Conservation (phyloP, 2,888 invertebrate genomes). For the Xanthorhoe spadicearia region DNA sequence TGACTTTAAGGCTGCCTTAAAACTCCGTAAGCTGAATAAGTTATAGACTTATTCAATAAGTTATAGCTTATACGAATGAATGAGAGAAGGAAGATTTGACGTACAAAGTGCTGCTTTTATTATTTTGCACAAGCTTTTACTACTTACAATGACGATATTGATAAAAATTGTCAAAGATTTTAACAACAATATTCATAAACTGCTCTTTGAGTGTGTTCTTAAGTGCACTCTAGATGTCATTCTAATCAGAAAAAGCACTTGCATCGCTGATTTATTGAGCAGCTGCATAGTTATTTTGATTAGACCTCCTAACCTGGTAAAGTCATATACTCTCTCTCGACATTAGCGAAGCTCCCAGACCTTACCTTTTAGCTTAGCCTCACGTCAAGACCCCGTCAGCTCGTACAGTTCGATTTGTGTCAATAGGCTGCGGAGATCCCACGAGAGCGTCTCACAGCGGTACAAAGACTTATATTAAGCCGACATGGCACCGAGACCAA, state of each 20-base stretch:
- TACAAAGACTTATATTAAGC: slow-evolving; percentile 8
- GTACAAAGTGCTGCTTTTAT: background rate
- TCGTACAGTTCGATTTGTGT: slow-evolving; percentile 50
- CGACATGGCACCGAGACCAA: slow-evolving; percentile 12
- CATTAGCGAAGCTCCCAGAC: slow-evolving; percentile 11
- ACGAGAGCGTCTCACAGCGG: slow-evolving; percentile 26
- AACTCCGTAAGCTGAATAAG: too few species aligned
- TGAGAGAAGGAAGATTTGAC: background rate
- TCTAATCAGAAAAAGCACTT: slow-evolving; percentile 14
- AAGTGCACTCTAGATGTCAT: slow-evolving; percentile 8
- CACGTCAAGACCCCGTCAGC: slow-evolving; percentile 28
- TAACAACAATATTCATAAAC: slow-evolving; percentile 11
- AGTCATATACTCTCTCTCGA: background rate
- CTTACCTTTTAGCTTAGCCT: slow-evolving; percentile 18
- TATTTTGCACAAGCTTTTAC: background rate
- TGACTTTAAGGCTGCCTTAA: too few species aligned
- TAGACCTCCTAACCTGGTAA: background rate
- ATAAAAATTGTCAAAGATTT: background rate
- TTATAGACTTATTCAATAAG: too few species aligned
- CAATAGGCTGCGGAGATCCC: slow-evolving; percentile 47
- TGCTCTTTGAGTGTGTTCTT: background rate
- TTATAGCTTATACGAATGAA: too few species aligned
- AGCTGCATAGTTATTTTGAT: background rate
- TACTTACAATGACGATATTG: background rate
- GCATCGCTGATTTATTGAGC: slow-evolving; percentile 9